Evolutionary conservation across 2,888 invertebrate species (phyloP).

Genomic region (Eupeodes luniger): DNA sequence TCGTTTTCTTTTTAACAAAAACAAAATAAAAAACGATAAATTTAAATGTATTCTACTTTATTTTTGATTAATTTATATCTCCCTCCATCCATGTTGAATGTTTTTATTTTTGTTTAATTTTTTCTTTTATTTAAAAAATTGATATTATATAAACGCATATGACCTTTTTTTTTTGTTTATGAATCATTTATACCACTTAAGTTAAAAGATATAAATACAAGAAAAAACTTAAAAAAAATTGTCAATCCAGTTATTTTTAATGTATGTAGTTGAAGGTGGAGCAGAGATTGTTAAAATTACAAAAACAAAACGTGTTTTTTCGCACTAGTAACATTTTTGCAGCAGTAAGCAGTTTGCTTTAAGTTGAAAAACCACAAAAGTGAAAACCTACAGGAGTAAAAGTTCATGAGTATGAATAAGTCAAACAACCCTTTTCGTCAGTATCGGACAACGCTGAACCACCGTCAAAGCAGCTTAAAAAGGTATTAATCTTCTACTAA

Average conservation of each 20-base stretch:
- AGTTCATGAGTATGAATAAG: too few species aligned
- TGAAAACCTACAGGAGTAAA: too few species aligned
- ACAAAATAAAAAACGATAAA: not conserved
- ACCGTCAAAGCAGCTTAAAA: too few species aligned
- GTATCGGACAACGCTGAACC: too few species aligned
- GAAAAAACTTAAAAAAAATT: slow-evolving; percentile 26
- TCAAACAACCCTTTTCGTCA: too few species aligned
- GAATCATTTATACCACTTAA: slow-evolving; percentile 57
- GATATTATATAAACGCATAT: slow-evolving; percentile 59
- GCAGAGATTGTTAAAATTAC: too few species aligned
- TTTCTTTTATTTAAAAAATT: slow-evolving; percentile 46
- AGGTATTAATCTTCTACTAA: too few species aligned
- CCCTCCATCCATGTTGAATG: slow-evolving; percentile 73
- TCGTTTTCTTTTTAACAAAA: not conserved
- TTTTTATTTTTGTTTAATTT: slow-evolving; percentile 47
- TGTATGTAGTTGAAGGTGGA: not conserved
- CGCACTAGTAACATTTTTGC: too few species aligned
- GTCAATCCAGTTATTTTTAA: not conserved
- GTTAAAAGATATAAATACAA: slow-evolving; percentile 48
- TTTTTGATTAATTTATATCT: slow-evolving; percentile 59
- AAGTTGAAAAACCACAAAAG: too few species aligned
- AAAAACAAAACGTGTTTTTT: too few species aligned
- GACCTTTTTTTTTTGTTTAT: slow-evolving; percentile 36
- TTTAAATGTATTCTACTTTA: slow-evolving; percentile 40
- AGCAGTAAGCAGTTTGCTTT: too few species aligned